Evolutionary conservation across 2,797 vertebrate species (phyloP).

Genomic region (Halcyon badia): DNA sequence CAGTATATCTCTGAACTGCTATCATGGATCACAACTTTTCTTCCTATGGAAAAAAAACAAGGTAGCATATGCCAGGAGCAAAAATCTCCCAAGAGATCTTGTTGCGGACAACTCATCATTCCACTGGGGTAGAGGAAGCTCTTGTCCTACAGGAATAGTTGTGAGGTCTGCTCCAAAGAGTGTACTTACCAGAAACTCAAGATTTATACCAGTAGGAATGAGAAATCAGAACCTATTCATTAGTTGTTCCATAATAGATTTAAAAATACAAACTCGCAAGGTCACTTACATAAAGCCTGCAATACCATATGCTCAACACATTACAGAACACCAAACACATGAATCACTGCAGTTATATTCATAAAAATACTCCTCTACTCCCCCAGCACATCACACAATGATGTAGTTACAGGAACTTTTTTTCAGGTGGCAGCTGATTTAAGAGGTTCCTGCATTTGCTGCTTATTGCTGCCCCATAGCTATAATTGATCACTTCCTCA

Average conservation of each 20-base stretch:
- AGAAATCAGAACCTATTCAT: constrained; percentile 59
- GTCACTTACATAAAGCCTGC: constrained; percentile 71
- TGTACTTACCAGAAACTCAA: background rate
- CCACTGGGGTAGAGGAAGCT: background rate
- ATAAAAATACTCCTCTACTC: constrained; percentile 72
- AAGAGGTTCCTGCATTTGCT: constrained; percentile 21
- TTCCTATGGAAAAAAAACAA: background rate
- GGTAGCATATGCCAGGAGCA: background rate
- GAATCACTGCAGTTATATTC: constrained; percentile 75
- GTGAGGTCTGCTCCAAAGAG: background rate
- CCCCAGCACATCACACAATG: constrained; percentile 60
- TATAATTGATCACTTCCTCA: background rate
- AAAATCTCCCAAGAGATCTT: background rate
- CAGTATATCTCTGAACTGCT: background rate
- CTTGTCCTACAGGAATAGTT: background rate
- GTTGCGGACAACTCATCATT: background rate
- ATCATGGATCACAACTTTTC: background rate
- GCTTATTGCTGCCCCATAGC: background rate
- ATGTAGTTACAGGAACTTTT: constrained; percentile 38
- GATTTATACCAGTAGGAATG: constrained; percentile 15
- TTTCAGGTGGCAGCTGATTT: constrained; percentile 50
- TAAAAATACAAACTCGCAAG: constrained; percentile 68
- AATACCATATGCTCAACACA: constrained; percentile 73
- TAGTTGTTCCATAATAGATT: constrained; percentile 69
- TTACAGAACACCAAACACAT: constrained; percentile 74